A percentile compares a stretch with the other conserved stretches of the same genome.
Conservation (phyloP, 2,797 vertebrate species). For the Phalloptychus januarius region DNA sequence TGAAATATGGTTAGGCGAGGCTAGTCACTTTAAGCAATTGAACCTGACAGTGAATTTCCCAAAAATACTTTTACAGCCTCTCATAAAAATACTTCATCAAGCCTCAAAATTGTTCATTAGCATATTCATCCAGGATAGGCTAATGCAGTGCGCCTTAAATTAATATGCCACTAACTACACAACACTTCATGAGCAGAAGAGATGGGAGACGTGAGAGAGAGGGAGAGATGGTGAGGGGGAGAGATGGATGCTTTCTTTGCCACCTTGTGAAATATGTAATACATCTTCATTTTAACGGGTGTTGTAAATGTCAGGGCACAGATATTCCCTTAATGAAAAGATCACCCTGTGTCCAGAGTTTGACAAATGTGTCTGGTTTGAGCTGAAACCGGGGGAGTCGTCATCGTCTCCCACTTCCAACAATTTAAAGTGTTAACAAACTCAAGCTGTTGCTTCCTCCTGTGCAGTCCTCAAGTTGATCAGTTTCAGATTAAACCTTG, state of each 20-base stretch:
- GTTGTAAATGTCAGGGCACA: conserved; percentile 78
- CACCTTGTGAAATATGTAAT: conserved; percentile 80
- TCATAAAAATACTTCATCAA: conserved; percentile 75
- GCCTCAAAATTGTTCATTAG: conserved; percentile 78
- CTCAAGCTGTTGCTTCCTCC: conserved; percentile 59
- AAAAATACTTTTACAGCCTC: conserved; percentile 74
- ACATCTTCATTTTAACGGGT: conserved; percentile 82
- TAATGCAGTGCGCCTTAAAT: conserved; percentile 70
- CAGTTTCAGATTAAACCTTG: conserved; percentile 41
- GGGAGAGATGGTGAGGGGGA: conserved; percentile 29
- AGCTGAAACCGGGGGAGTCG: conserved; percentile 52
- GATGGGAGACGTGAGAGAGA: conserved; percentile 12
- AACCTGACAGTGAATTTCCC: conserved; percentile 73
- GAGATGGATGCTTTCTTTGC: conserved; percentile 74
- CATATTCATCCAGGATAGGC: conserved; percentile 70
- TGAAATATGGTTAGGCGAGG: conserved; percentile 60
- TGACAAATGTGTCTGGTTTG: conserved; percentile 70
- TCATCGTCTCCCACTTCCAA: conserved; percentile 40
- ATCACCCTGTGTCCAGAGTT: conserved; percentile 73
- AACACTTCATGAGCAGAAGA: conserved; percentile 60
- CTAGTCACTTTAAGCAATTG: conserved; percentile 70
- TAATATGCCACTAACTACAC: conserved; percentile 77
- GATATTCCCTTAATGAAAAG: conserved; percentile 80
- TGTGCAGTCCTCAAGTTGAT: conserved; percentile 29
- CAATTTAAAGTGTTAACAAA: conserved; percentile 60